A percentile compares a stretch with the other conserved stretches of the same genome.
Conservation (phyloP, 2,888 invertebrate genomes). For the Phrixothrix hirtus region DNA sequence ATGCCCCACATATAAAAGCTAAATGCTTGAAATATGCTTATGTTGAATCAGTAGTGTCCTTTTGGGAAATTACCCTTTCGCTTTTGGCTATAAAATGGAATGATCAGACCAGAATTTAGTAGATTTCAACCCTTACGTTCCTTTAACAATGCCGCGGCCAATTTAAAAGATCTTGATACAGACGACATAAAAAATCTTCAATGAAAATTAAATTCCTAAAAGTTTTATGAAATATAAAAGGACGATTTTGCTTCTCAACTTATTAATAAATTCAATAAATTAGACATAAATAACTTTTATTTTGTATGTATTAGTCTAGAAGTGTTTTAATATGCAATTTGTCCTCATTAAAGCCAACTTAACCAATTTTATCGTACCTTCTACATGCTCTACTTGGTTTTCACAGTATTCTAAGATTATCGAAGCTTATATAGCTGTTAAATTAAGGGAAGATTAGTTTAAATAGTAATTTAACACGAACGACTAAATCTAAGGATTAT, state of each 20-base stretch:
- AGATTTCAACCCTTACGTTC: constrained; percentile 7
- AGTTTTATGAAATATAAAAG: background rate
- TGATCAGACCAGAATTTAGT: constrained; percentile 8
- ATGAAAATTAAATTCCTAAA: no score
- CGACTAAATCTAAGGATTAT: no score
- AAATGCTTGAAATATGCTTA: constrained; percentile 15
- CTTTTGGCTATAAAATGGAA: constrained; percentile 11
- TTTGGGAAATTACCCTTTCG: constrained; percentile 15
- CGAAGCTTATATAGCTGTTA: background rate
- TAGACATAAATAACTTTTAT: constrained; percentile 11
- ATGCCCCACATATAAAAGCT: constrained; percentile 11
- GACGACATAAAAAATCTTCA: no score
- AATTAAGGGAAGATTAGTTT: background rate
- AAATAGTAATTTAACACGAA: background rate
- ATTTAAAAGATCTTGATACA: no score
- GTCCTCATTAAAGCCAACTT: constrained; percentile 4
- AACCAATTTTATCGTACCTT: constrained; percentile 4
- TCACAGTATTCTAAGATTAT: background rate
- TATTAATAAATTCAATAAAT: constrained; percentile 12
- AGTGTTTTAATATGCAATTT: constrained; percentile 4
- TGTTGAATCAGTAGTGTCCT: constrained; percentile 16
- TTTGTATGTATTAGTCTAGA: constrained; percentile 1
- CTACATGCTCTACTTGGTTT: background rate
- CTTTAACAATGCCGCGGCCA: constrained; percentile 2
- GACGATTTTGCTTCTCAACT: constrained; percentile 5